Conservation (phyloP, 2,797 vertebrate species). For the Coluber constrictor region DNA sequence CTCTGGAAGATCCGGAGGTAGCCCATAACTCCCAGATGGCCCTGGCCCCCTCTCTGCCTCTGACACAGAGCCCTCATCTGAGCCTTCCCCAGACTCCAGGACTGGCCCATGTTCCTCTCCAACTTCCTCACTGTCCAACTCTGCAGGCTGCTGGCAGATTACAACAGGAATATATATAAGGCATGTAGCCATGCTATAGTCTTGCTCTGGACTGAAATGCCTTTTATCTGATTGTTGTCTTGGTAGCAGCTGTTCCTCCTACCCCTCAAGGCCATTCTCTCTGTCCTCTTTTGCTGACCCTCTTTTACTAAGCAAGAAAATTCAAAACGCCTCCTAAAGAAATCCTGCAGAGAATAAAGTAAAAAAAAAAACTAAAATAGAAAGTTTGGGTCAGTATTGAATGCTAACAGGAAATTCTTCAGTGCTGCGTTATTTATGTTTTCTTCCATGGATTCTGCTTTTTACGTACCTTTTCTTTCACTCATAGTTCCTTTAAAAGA, state of each 20-base stretch:
- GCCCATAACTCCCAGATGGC: too few species aligned
- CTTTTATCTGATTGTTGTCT: background rate
- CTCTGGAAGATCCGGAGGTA: too few species aligned
- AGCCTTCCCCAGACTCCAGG: too few species aligned
- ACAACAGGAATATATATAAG: background rate
- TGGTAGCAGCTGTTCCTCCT: background rate
- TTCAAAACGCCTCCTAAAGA: background rate
- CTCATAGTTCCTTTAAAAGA: background rate
- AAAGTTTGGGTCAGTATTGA: background rate
- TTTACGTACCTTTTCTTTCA: background rate
- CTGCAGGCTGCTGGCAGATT: too few species aligned
- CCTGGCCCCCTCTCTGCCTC: too few species aligned
- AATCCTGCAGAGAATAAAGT: background rate
- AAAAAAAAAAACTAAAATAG: background rate
- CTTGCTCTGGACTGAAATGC: background rate
- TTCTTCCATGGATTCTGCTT: background rate
- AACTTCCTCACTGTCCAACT: too few species aligned
- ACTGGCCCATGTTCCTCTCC: too few species aligned
- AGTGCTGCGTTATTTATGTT: background rate
- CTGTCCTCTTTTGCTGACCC: background rate
- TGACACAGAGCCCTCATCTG: too few species aligned
- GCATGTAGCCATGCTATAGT: background rate
- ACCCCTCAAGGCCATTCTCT: background rate
- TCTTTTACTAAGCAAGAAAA: background rate
- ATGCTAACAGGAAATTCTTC: background rate